Base-by-base conservation (phyloP, 1,140 invertebrate species). In the Zaprionus ghesquierei region DNA sequence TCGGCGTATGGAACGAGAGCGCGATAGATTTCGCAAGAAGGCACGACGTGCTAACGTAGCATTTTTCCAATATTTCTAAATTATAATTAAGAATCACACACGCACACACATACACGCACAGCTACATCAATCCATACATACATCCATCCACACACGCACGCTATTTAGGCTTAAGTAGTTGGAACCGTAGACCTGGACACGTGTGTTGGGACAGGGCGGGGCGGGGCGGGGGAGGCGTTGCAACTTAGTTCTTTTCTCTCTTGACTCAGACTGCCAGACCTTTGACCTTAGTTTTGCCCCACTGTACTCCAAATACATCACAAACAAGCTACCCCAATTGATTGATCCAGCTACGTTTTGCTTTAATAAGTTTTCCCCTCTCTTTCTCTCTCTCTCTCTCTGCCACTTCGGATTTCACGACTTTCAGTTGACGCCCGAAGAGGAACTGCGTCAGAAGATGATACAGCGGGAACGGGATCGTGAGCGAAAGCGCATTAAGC, bases 21-120 rank as follows among this genome's bases (percentile, higher is more conserved):
- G 85, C 59, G 85, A 89, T 81, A 81, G 85, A 69, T 89, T 89
- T 64, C 85, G 85, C 77, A 89, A 89, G 85, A 89, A 89, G 85
- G 85, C 85, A 89, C 85, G 85, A 89, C 85, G 85, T 78, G 80
- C 85, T 89, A 89, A 89, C 85, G 85, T 89, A 89, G 85, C 85
- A 89, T 89, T 89, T 89, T 89, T 89, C 84, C 85, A 87, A 87
- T 87, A 87, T 86, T 76, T 70, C 68, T 69, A 63, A 59, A 72
- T 73, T 71, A 78, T 74, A 63, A 77, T 61, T 46, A 51, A 60
- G 49, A 22, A 51, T 41, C 56, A 63, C 69, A 66, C 51, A 63
- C 66, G 50, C 71, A 46, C 27, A 66, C 53, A 59, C 66, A 60
- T 50, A 44, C 63, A 72, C 53, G 33, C 22, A 20, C 66, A 46